These are phyloP conservation scores for Diadumene lineata DNA, from an alignment of 92 coral and sea anemone species.

Conservation along the genomic window DNA sequence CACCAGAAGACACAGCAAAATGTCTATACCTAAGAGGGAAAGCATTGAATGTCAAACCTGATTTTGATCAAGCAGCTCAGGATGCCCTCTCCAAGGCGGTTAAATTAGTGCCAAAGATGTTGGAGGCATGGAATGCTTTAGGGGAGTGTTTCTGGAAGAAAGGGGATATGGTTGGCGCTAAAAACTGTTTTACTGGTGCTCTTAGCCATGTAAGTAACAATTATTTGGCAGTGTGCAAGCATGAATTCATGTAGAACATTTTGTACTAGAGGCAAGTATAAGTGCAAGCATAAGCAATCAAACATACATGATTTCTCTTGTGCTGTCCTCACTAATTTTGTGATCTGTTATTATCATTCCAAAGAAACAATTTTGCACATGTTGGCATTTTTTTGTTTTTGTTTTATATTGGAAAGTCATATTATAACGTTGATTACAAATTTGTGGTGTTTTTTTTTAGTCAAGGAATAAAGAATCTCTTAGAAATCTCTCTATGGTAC, in stretches of 20 bases:
- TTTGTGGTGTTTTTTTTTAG: constrained; percentile 51
- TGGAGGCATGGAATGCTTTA: constrained; percentile 96
- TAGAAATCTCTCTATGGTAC: constrained; percentile 92
- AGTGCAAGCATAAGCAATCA: not conserved
- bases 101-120: constrained; percentile 85
- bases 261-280: not conserved
- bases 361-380: no score
- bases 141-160: constrained; percentile 99
- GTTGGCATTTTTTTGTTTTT: no score
- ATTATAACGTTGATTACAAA: not conserved
- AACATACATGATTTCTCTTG: not conserved
- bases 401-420: no score
- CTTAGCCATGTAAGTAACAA: constrained; percentile 74
- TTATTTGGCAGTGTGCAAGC: no score
- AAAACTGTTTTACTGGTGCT: constrained; percentile 94
- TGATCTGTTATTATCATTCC: not conserved
- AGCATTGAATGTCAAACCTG: constrained; percentile 83
- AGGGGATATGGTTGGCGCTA: constrained; percentile 90
- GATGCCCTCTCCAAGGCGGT: constrained; percentile 95
- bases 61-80: constrained; percentile 80
- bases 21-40: constrained; percentile 90
- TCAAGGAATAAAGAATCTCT: constrained; percentile 86
- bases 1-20: constrained; percentile 73
- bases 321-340: no score
- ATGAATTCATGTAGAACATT: not conserved